Percentiles rank a stretch among this genome's conserved stretches.
These are phyloP conservation scores for Acrocephalus scirpaceus DNA, from an alignment of 2,797 vertebrate species.

Conservation along the genomic window DNA sequence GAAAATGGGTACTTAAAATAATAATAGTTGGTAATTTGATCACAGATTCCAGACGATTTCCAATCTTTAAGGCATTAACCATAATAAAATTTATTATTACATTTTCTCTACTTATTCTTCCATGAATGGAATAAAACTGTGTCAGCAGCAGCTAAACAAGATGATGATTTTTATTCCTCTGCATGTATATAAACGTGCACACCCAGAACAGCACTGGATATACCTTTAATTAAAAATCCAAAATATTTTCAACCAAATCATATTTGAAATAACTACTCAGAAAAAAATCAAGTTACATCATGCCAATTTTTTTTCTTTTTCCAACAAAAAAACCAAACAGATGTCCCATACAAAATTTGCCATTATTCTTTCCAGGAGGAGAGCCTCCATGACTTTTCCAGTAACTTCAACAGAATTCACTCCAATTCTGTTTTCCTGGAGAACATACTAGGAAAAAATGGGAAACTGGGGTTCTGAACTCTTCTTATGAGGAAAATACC, in stretches of 20 bases:
- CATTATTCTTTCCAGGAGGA: conserved; percentile 53
- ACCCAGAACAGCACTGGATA: neutral
- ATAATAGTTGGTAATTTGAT: conserved; percentile 27
- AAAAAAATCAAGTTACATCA: neutral
- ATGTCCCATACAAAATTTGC: conserved; percentile 36
- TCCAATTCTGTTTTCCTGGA: conserved; percentile 48
- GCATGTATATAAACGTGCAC: neutral
- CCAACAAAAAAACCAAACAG: neutral
- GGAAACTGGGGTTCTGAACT: neutral
- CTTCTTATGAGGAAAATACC: conserved; percentile 12
- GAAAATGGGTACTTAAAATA: conserved; percentile 21
- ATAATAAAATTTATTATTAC: conserved; percentile 12
- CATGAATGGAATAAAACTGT: conserved; percentile 14
- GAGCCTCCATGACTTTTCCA: conserved; percentile 32
- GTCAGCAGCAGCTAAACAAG: neutral
- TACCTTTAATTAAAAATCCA: neutral
- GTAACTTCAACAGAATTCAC: conserved; percentile 32
- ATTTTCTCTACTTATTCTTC: conserved; percentile 2
- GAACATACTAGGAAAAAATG: conserved; percentile 37
- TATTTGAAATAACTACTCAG: neutral
- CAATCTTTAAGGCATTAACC: conserved; percentile 23
- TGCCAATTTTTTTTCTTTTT: neutral
- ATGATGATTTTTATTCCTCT: neutral
- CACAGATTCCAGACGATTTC: conserved; percentile 36
- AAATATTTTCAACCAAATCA: neutral